Base-by-base conservation (phyloP, 2,113 vertebrate species). In the Pithys albifrons region DNA sequence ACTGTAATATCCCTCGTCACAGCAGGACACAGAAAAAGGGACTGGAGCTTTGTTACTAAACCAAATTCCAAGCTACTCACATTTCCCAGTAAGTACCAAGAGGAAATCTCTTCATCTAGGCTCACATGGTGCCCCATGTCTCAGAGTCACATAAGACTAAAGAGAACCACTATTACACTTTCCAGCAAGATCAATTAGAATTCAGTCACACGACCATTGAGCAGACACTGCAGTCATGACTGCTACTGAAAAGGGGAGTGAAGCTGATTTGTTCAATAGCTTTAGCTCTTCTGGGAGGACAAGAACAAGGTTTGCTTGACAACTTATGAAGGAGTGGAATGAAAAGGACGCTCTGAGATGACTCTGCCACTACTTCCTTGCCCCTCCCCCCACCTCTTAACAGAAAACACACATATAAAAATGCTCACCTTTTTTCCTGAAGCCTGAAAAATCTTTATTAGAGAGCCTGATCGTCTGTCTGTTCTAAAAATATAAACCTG, bases 401-500 rank as follows among this genome's bases (percentile, higher is more conserved):
- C 73, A 73, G 16, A 78, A 64, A 73, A 43, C 9, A 89, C 2
- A 77, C 2, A 5, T 14, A 58, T 22, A 59, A 81, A 67, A 88
- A 89, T 76, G 54, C 98, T 96, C 97, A 99, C 99, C 99, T 99
- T 99, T 99, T 98, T 99, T 96, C 99, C 99, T 80, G 99, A 99
- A 95, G 98, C 98, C 96, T 99, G 98, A 97, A 99, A 99, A 96
- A 98, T 98, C 98, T 98, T 99, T 97, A 99, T 97, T 92, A 99
- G 97, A 94, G 98, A 98, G 19, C 97, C 97, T 46, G 97, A 98
- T 75, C 77, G 94, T 67, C 98, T 98, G 67, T 99, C 99, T 12
- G 99, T 98, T 98, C 98, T 99, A 96, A 99, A 99, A 97, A 99
- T 98, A 96, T 99, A 99, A 97, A 99, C 99, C 99, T 99, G 65